Conservation (phyloP, 2,797 vertebrate species). For the Oryzias dopingdopingensis region DNA sequence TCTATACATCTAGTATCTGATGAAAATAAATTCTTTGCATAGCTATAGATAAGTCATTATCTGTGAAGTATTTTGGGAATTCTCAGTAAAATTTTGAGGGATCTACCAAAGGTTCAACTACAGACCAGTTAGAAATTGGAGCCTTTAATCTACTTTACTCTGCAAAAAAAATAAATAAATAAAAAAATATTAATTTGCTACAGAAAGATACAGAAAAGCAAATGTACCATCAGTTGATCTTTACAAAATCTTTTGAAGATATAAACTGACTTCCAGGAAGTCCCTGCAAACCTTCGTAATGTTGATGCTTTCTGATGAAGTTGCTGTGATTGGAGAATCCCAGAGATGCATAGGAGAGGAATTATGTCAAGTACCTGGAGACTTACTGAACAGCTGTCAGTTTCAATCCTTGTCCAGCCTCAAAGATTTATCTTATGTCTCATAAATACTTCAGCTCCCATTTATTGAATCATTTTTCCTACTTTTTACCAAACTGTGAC, state of each 20-base stretch:
- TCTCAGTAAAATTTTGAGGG: too few species aligned
- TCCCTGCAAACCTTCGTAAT: slow-evolving; percentile 27
- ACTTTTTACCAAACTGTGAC: neutral
- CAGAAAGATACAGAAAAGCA: too few species aligned
- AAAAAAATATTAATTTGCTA: too few species aligned
- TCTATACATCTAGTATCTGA: too few species aligned
- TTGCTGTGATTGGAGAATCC: slow-evolving; percentile 5
- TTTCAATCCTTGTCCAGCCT: neutral
- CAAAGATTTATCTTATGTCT: neutral
- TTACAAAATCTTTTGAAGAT: neutral
- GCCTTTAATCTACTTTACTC: too few species aligned
- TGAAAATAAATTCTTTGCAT: too few species aligned
- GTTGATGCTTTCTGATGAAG: neutral
- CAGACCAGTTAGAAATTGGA: too few species aligned
- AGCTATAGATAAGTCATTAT: too few species aligned
- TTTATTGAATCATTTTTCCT: neutral
- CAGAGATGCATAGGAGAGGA: slow-evolving; percentile 1
- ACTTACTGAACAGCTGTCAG: slow-evolving; percentile 21
- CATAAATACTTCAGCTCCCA: neutral
- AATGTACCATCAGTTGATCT: too few species aligned
- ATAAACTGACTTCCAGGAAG: slow-evolving; percentile 10
- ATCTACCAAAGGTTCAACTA: too few species aligned
- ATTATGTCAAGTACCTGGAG: slow-evolving; percentile 20
- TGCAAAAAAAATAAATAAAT: too few species aligned
- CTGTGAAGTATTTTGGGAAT: too few species aligned